Evolutionary conservation across 2,113 vertebrate species (phyloP), one percentile per base, ranked within the genome.

Genomic region (Laterallus jamaicensis): DNA sequence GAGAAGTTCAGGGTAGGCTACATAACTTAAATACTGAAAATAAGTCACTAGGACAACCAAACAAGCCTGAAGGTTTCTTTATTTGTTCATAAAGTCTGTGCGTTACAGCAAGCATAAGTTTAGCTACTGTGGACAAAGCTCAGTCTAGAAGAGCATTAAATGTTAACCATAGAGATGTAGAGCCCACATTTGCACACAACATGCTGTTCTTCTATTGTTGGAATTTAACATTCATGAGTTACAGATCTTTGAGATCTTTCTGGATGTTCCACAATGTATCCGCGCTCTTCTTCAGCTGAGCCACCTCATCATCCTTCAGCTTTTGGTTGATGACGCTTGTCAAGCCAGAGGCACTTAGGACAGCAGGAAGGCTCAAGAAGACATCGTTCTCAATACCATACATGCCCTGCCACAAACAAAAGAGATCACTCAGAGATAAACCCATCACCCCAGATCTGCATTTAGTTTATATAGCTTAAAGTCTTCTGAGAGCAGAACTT

Each of bases 181-280:
- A 84, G 92, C 86, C 94, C 59, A 56, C 12, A n/a, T 52, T 13
- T 70, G 69, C 76, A 96, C 79, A 88, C 42, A 44, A 55, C 55
- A 80, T 44, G 4, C 88, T 82, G 58, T 25, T 91, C 77, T 81
- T 35, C 39, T 69, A 47, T 55, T 50, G 80, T 93, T 97, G 92
- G 68, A 91, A 79, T 44, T 67, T 93, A 54, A 85, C 17, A 63
- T 37, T 80, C 6, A 4, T 0, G 4, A 86, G 52, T 98, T 97
- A 99, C 92, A 99, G 95, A 83, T 99, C 99, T 93, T 99, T 99
- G 10, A 99, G 97, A 93, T 99, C 99, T 88, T 99, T 99, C 98
- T 99, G 99, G 98, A 99, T 99, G 59, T 88, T 96, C 99, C 99
- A 99, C 95, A 99, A 95, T 0, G 99, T 99, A 25, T 99, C 98